A percentile compares a stretch with the other conserved stretches of the same genome.
Evolutionary conservation across 2,797 vertebrate species (phyloP).

Genomic region (Mormyrops boulengeri): DNA sequence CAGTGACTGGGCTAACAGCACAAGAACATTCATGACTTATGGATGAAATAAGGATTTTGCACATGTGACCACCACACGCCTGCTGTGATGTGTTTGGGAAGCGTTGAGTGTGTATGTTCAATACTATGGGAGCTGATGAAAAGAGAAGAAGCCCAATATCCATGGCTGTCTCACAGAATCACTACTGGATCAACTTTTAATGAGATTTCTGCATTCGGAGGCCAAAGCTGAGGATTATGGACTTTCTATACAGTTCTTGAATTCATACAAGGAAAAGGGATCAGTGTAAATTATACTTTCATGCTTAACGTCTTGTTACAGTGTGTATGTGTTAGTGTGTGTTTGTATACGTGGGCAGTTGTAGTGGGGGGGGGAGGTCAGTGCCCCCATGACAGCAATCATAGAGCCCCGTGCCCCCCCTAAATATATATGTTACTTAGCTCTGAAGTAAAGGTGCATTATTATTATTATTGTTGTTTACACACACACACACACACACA

Average conservation of each 20-base stretch:
- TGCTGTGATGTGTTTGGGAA: not conserved
- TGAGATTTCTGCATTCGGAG: not conserved
- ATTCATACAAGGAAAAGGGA: not conserved
- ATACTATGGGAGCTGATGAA: not conserved
- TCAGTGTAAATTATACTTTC: not conserved
- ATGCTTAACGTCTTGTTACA: not conserved
- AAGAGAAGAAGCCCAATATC: not conserved
- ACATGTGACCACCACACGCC: not conserved
- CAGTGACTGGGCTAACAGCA: not conserved
- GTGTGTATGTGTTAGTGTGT: not conserved
- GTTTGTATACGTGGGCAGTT: not conserved
- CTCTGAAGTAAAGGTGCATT: too few relatives aligned
- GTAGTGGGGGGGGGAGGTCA: too few relatives aligned
- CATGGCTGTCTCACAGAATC: not conserved
- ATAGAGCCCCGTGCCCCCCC: too few relatives aligned
- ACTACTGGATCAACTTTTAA: not conserved
- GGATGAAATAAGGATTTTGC: not conserved
- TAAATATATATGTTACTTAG: too few relatives aligned
- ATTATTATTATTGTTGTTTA: too few relatives aligned
- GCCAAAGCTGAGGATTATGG: not conserved
- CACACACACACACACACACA: too few relatives aligned
- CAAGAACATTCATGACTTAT: not conserved
- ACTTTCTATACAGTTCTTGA: not conserved
- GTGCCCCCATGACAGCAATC: too few relatives aligned
- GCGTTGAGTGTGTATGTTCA: not conserved